Evolutionary conservation across 2,113 vertebrate genomes (phyloP).

Genomic region (Plecturocebus donacophilus): DNA sequence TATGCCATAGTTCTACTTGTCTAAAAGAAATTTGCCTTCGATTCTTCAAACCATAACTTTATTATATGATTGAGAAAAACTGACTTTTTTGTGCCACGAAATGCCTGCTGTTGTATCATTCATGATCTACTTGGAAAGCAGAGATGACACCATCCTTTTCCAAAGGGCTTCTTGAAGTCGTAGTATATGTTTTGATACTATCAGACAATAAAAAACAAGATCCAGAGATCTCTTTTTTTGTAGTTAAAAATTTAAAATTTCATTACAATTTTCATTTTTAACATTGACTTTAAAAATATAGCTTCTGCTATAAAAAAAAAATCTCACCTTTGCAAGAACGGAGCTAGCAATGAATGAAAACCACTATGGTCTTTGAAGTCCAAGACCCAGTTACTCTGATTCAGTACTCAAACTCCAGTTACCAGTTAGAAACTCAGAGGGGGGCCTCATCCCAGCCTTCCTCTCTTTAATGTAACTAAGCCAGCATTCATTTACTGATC

Average conservation of each 20-base stretch:
- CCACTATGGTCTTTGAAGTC: background rate
- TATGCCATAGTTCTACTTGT: background rate
- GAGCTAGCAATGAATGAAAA: background rate
- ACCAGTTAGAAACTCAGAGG: background rate
- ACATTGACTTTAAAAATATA: background rate
- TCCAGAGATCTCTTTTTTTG: background rate
- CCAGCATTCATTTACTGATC: background rate
- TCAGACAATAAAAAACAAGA: background rate
- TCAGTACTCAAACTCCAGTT: background rate
- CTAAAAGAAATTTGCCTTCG: background rate
- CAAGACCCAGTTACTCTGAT: background rate
- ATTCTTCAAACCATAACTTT: background rate
- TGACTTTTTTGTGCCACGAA: background rate
- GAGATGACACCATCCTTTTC: background rate
- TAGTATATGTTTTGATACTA: background rate
- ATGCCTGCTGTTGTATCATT: background rate
- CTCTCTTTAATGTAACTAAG: background rate
- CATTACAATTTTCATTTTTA: background rate
- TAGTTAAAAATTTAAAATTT: background rate
- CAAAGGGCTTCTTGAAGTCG: background rate
- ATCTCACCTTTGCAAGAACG: background rate
- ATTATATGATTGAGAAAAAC: background rate
- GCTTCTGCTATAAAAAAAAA: background rate
- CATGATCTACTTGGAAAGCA: background rate
- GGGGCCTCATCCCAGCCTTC: background rate